phyloP scores from a whole-genome alignment of 2,113 vertebrate species.

The Hipposideros armiger region DNA sequence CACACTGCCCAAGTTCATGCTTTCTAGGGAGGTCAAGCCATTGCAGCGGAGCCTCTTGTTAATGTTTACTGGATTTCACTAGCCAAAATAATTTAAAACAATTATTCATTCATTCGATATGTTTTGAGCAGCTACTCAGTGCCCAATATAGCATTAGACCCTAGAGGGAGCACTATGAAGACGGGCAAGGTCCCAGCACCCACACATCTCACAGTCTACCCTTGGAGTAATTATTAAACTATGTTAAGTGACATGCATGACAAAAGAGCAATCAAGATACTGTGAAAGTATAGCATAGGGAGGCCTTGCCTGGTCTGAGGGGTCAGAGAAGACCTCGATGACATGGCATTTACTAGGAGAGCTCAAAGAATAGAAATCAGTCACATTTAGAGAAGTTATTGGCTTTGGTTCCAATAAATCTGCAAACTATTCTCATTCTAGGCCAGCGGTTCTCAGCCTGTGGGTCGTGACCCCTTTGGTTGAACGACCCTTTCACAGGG shows the following conservation, averaged over 20 bases:
- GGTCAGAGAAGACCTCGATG: not conserved
- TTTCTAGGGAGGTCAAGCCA: not conserved
- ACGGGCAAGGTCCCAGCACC: not conserved
- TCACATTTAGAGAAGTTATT: not conserved
- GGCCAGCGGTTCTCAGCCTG: no score
- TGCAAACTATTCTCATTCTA: not conserved
- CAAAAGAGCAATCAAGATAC: not conserved
- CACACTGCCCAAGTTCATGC: not conserved
- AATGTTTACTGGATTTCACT: constrained; percentile 13
- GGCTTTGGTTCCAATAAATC: not conserved
- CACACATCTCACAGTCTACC: not conserved
- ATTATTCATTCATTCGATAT: not conserved
- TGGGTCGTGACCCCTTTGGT: no score
- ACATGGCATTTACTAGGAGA: not conserved
- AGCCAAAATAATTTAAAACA: not conserved
- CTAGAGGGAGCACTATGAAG: not conserved
- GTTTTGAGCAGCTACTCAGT: not conserved
- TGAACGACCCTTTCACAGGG: no score
- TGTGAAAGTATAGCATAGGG: not conserved
- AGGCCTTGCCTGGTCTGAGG: not conserved
- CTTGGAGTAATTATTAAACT: not conserved
- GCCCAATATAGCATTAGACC: not conserved
- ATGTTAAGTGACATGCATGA: not conserved
- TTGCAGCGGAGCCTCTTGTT: not conserved
- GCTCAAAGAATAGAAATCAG: not conserved